Evolutionary conservation across 2,888 invertebrate genomes (phyloP).

Genomic region (Drosophila quinaria): DNA sequence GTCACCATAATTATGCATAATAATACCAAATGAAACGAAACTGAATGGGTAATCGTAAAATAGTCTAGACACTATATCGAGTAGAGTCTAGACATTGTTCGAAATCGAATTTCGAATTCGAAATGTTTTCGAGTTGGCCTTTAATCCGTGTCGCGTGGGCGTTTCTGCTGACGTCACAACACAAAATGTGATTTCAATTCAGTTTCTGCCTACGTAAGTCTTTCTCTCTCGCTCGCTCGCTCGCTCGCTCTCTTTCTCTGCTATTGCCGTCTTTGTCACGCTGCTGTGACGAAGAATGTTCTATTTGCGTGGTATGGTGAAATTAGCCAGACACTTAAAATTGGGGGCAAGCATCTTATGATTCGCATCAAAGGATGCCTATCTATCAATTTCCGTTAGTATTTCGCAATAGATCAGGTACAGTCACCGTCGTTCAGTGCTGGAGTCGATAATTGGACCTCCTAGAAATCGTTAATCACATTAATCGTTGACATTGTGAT

Average conservation of each 20-base stretch:
- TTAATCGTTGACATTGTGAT: conserved; percentile 41
- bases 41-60: conserved; percentile 60
- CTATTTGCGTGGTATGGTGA: conserved; percentile 61
- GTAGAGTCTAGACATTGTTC: too few relatives aligned
- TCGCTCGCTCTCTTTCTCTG: not conserved
- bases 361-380: conserved; percentile 21
- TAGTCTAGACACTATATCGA: not conserved
- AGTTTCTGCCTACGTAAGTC: conserved; percentile 15
- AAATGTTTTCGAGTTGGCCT: conserved; percentile 25
- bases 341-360: conserved; percentile 30
- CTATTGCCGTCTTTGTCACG: not conserved
- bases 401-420: conserved; percentile 9
- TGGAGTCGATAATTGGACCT: conserved; percentile 8
- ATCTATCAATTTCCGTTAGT: not conserved
- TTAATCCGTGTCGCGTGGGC: conserved; percentile 29
- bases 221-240: conserved; percentile 12
- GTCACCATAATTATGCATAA: conserved; percentile 37
- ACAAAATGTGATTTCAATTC: conserved; percentile 14
- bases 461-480: conserved; percentile 3
- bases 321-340: conserved; percentile 35
- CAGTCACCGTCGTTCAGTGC: not conserved
- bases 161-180: conserved; percentile 24
- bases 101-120: not conserved
- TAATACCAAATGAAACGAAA: too few relatives aligned
- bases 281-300: conserved; percentile 37